These are phyloP conservation scores for Eulemur coronatus DNA, from an alignment of 2,797 vertebrate species.

Conservation along the genomic window DNA sequence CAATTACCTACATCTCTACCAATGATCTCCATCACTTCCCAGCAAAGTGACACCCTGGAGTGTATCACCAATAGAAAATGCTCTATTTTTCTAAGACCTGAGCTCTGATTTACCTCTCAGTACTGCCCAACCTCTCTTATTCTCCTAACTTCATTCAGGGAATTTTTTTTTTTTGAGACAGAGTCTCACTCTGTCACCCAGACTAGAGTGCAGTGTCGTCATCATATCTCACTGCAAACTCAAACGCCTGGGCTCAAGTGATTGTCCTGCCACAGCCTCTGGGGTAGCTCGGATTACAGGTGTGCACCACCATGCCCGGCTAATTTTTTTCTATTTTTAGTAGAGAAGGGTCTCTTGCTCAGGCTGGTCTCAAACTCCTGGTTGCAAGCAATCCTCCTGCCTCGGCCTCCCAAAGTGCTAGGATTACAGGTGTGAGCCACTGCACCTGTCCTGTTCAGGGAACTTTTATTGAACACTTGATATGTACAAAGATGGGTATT, in stretches of 20 bases:
- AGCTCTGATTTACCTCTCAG: background rate
- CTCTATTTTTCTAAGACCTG: background rate
- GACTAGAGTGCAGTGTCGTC: background rate
- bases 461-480: background rate
- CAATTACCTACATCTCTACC: background rate
- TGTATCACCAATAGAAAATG: background rate
- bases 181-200: no score
- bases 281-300: background rate
- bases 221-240: background rate
- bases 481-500: background rate
- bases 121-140: background rate
- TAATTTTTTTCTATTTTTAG: no score
- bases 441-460: background rate
- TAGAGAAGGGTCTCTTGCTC: no score
- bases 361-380: background rate
- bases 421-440: background rate
- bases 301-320: accelerated
- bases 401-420: background rate
- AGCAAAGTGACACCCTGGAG: background rate
- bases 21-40: background rate
- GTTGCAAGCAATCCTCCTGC: background rate
- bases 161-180: no score
- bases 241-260: background rate
- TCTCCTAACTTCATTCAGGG: background rate
- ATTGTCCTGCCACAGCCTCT: background rate